Evolutionary conservation across 2,113 vertebrate species (phyloP), one percentile per base, ranked within the genome.

Genomic region (Grus americana): DNA sequence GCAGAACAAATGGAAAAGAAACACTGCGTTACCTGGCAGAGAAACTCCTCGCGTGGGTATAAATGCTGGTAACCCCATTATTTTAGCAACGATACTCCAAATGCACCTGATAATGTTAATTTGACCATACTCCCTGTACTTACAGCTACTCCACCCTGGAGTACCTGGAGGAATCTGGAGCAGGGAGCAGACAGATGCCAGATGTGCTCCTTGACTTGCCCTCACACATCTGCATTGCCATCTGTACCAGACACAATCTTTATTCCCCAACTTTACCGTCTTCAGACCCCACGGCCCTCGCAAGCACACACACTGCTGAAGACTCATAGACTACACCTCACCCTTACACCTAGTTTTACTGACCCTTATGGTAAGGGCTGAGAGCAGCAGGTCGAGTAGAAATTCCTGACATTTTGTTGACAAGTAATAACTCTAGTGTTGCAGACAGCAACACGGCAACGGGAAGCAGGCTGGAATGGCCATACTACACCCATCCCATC

Each of bases 301-400:
- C 22, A 46, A 92, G 26, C 67, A 26, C 30, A 10, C 1, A 6
- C 29, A 14, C 0, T 36, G 67, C 49, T 74, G 71, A 27, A n/a
- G 16, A 6, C 22, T 22, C 20, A 50, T 38, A 38, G 57, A 17
- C 10, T 16, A 5, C 44, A 34, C 34, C 47, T 61, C 40, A 40
- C 21, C 18, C 34, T 12, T 42, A 12, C 36, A 6, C 12, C 29
- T 7, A 2, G 1, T 57, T 72, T 38, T 22, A 5, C 11, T 26
- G 15, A 23, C 10, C n/a, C 19, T 88, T 23, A 12, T 3, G 6
- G 27, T 12, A n/a, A 3, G 2, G 26, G 10, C 0, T 4, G 5
- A 36, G 27, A 58, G 27, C 36, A 81, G 46, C 27, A 61, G 61
- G 7, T 2, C 13, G 32, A 38, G n/a, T 21, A 9, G n/a, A 24